Evolutionary conservation across 1,140 invertebrate species (phyloP).

Genomic region (Ceratosolen solmsi): DNA sequence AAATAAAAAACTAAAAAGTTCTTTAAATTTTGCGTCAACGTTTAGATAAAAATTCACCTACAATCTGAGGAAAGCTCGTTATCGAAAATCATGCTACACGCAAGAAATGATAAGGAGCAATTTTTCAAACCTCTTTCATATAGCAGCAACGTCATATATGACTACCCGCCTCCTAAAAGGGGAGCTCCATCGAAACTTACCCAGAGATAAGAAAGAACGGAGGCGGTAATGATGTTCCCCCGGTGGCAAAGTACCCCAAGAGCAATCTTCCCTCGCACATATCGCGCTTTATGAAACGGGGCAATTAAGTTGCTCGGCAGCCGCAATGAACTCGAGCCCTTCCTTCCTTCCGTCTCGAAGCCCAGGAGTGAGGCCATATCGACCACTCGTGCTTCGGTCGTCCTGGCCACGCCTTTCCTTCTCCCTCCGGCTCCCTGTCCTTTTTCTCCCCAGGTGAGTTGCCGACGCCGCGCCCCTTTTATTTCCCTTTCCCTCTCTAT

Average conservation of each 20-base stretch:
- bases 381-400: constrained; percentile 45
- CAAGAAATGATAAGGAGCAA: neutral
- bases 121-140: neutral
- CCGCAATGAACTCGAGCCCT: constrained; percentile 20
- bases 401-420: constrained; percentile 38
- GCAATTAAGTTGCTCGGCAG: constrained; percentile 13
- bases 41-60: no score
- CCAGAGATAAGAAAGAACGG: neutral
- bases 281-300: constrained; percentile 7
- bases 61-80: no score
- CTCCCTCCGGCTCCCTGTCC: neutral
- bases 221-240: constrained; percentile 11
- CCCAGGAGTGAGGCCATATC: constrained; percentile 19
- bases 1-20: no score
- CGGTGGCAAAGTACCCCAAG: neutral
- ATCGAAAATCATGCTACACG: no score
- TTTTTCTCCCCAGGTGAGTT: constrained; percentile 27
- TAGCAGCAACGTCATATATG: no score
- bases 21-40: no score
- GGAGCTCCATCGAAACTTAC: neutral
- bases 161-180: no score
- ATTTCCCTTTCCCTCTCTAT: neutral
- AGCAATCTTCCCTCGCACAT: neutral
- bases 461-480: constrained; percentile 40
- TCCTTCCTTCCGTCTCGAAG: constrained; percentile 45